A percentile compares a stretch with the other conserved stretches of the same genome.
Evolutionary conservation across 2,113 vertebrate species (phyloP).

Genomic region (Anseranas semipalmata): DNA sequence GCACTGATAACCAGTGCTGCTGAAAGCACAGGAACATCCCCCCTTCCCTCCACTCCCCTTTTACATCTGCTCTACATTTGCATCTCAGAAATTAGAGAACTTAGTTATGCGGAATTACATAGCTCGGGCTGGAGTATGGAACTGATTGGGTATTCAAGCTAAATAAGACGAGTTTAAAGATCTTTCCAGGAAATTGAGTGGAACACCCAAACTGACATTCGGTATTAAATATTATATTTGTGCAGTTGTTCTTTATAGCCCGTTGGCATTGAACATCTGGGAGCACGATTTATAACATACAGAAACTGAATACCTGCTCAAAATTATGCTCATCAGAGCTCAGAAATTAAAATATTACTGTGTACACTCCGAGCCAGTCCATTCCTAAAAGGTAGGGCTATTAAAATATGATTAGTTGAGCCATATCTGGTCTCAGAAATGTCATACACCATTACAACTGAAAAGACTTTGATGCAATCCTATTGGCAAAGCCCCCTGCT

Average conservation of each 20-base stretch:
- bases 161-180: slow-evolving; percentile 77
- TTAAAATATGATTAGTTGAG: slow-evolving; percentile 81
- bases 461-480: slow-evolving; percentile 63
- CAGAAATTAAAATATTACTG: slow-evolving; percentile 78
- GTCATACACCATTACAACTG: slow-evolving; percentile 80
- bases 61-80: slow-evolving; percentile 85
- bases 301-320: slow-evolving; percentile 80
- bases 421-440: slow-evolving; percentile 76
- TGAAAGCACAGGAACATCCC: slow-evolving; percentile 64
- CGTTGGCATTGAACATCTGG: slow-evolving; percentile 78
- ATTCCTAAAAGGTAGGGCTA: slow-evolving; percentile 73
- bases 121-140: slow-evolving; percentile 61
- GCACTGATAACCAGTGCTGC: slow-evolving; percentile 22
- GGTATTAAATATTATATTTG: slow-evolving; percentile 79
- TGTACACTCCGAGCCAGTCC: slow-evolving; percentile 39
- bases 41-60: slow-evolving; percentile 41
- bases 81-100: slow-evolving; percentile 80
- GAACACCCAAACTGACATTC: slow-evolving; percentile 83
- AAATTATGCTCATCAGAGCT: slow-evolving; percentile 77
- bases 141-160: slow-evolving; percentile 77
- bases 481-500: slow-evolving; percentile 59
- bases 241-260: slow-evolving; percentile 57
- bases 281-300: slow-evolving; percentile 54
- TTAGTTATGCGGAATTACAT: slow-evolving; percentile 69
- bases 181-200: slow-evolving; percentile 86